Conservation (phyloP, 2,888 invertebrate genomes). For the Melieria omissa region DNA sequence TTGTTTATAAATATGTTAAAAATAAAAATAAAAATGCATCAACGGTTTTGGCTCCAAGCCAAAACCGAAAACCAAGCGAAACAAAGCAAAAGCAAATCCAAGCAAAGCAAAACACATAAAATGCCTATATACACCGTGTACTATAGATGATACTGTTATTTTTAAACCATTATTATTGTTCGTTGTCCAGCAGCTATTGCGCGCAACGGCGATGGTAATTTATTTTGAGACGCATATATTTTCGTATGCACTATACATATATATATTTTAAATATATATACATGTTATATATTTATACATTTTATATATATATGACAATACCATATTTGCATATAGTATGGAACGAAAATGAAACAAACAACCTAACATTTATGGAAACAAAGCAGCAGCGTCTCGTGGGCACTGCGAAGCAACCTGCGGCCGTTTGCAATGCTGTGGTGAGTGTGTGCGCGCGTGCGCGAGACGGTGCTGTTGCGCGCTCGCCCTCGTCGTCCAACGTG, state of each 20-base stretch:
- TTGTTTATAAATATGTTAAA: slow-evolving; percentile 42
- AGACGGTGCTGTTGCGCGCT: too few species aligned
- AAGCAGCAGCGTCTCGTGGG: too few species aligned
- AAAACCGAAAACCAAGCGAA: slow-evolving; percentile 47
- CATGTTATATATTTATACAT: slow-evolving; percentile 38
- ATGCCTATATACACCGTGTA: not conserved
- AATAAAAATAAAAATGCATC: slow-evolving; percentile 34
- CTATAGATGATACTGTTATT: slow-evolving; percentile 51
- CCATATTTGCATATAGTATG: slow-evolving; percentile 44
- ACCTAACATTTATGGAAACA: too few species aligned
- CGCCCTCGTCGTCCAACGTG: too few species aligned
- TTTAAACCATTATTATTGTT: slow-evolving; percentile 57
- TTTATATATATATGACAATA: slow-evolving; percentile 25
- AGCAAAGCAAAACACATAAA: not conserved
- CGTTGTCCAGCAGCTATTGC: not conserved
- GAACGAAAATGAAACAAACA: too few species aligned
- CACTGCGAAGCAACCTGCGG: too few species aligned
- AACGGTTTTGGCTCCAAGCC: slow-evolving; percentile 44
- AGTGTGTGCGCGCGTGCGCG: too few species aligned
- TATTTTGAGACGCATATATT: slow-evolving; percentile 63
- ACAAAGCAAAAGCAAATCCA: slow-evolving; percentile 19
- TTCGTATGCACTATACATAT: slow-evolving; percentile 59
- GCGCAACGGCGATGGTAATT: slow-evolving; percentile 43
- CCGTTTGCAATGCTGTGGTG: too few species aligned
- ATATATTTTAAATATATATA: slow-evolving; percentile 50